Evolutionary conservation across 2,113 vertebrate genomes (phyloP).

Genomic region (Semnopithecus entellus): DNA sequence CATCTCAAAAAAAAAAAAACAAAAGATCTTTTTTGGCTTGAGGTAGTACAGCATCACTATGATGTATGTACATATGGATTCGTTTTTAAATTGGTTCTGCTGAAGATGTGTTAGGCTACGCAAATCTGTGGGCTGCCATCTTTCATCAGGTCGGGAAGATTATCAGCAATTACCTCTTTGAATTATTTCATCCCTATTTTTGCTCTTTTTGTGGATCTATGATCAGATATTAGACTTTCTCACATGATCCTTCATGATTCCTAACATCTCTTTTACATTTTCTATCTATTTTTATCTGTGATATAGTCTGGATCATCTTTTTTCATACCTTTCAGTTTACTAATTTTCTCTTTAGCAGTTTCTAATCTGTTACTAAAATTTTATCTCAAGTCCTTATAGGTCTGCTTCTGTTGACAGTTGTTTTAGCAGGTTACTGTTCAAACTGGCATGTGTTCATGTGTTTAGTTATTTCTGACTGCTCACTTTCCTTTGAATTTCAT

Average conservation of each 20-base stretch:
- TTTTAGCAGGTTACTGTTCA: neutral
- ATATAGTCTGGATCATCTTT: neutral
- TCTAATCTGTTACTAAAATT: constrained; percentile 5
- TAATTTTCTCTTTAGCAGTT: constrained; percentile 2
- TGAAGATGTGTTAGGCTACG: neutral
- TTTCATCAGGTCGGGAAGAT: neutral
- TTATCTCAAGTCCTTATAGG: neutral
- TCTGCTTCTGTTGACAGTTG: neutral
- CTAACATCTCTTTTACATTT: neutral
- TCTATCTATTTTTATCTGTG: neutral
- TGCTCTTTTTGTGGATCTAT: neutral
- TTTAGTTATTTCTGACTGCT: neutral
- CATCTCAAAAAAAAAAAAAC: too few species aligned
- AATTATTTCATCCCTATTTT: constrained; percentile 30
- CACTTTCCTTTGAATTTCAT: neutral
- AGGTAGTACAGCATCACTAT: neutral
- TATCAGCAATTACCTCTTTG: neutral
- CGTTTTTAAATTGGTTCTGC: neutral
- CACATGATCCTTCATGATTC: neutral
- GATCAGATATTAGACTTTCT: neutral
- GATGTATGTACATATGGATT: neutral
- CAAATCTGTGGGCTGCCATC: neutral
- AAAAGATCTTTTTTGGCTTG: neutral
- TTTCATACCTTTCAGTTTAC: neutral
- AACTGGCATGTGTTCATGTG: neutral